Base-by-base conservation (phyloP, 1,140 invertebrate species). In the Campodea augens region DNA sequence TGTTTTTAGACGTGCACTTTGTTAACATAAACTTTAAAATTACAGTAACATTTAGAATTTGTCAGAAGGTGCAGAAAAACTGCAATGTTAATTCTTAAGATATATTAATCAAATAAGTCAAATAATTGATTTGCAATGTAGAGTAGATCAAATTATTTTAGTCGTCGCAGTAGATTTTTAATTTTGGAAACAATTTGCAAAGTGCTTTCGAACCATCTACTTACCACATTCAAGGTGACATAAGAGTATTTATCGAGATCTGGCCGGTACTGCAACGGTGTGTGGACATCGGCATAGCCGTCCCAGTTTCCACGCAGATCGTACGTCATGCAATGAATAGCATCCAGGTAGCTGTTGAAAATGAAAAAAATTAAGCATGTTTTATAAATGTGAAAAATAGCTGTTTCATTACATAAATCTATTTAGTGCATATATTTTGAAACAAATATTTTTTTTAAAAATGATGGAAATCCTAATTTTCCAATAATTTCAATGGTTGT, bases 251-350 rank as follows among this genome's bases (percentile, higher is more conserved):
- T 52, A 46, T 62, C 60, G 18, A 60, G 51, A 18, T 48, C 49
- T 2, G 57, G 58, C 43, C 60, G 40, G 15, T 47, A 46, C 41
- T 56, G 56, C 1, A 62, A 41, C 23, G 54, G 59, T 21, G 57
- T 58, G 48, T 63, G 59, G 7, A 59, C 57, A 44, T 62, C 60
- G 20, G 65, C 62, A 41, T 54, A 51, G 5, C 55, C 55, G 2
- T 62, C 63, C 66, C 66, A 70, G 25, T 59, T 57, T 4, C 68
- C 68, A 47, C 65, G 57, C 7, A 67, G 49, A 51, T 68, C 66
- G 40, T 69, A 69, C 0, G 64, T 54, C 61, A 63, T 63, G 5
- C 56, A 47, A 49, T 60, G 57, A 36, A 60, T 55, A 39, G 51
- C 54, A 43, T 60, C 58, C 21, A 61, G 37, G 19, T 38, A 20